Percentiles rank a stretch among this genome's conserved stretches.
Evolutionary conservation across 2,113 vertebrate genomes (phyloP).

Genomic region (Myotis lucifugus): DNA sequence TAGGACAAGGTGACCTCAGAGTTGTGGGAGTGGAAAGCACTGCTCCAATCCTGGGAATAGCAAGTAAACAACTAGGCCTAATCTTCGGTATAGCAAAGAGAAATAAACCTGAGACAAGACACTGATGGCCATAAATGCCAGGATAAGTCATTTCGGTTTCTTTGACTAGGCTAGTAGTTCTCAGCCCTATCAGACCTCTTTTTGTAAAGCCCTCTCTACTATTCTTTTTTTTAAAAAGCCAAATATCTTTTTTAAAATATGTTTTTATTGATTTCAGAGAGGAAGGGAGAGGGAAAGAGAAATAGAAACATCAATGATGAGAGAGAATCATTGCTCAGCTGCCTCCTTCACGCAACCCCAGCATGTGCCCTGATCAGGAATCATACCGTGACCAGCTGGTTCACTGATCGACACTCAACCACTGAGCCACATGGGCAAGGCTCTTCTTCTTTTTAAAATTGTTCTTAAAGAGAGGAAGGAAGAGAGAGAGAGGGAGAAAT

Average conservation of each 20-base stretch:
- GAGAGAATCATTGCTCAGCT: too few relatives aligned
- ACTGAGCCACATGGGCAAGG: too few relatives aligned
- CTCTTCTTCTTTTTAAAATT: neutral
- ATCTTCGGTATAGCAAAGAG: neutral
- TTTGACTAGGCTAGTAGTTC: neutral
- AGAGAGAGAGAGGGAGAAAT: neutral
- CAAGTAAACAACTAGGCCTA: neutral
- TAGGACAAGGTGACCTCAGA: constrained; percentile 17
- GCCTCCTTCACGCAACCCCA: too few relatives aligned
- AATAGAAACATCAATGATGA: too few relatives aligned
- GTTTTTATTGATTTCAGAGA: neutral
- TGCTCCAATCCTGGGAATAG: neutral
- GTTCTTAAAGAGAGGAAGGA: neutral
- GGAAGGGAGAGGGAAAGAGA: too few relatives aligned
- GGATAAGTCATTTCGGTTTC: constrained; percentile 14
- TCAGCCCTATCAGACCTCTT: neutral
- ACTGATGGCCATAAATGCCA: neutral
- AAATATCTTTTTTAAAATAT: neutral
- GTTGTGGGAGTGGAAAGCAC: neutral
- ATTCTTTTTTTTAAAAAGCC: neutral
- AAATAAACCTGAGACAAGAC: neutral
- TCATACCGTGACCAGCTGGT: too few relatives aligned
- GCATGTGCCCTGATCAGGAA: neutral
- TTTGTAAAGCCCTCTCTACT: neutral
- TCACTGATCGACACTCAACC: too few relatives aligned